Evolutionary conservation across 1,140 invertebrate species (phyloP).

Genomic region (Cotesia chilonis): DNA sequence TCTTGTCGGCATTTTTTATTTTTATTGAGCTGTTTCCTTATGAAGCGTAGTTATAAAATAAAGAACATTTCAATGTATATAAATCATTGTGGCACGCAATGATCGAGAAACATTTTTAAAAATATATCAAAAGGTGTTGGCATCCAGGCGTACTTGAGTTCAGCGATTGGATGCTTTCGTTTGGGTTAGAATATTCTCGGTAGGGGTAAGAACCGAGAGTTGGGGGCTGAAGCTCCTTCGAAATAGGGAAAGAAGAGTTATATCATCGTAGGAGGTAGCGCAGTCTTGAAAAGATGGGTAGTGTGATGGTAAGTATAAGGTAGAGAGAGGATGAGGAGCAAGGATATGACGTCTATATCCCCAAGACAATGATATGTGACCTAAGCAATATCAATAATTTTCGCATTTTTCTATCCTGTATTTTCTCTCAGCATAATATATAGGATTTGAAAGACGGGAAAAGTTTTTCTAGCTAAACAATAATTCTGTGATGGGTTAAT

Average conservation of each 20-base stretch:
- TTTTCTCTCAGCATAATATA: slow-evolving; percentile 32
- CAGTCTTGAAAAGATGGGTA: slow-evolving; percentile 27
- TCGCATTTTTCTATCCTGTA: slow-evolving; percentile 62
- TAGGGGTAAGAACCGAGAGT: background rate
- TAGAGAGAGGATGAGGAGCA: slow-evolving; percentile 37
- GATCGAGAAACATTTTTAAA: slow-evolving; percentile 67
- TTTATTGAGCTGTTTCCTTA: no score
- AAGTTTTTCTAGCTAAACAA: slow-evolving; percentile 3
- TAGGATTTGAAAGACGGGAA: background rate
- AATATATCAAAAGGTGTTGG: slow-evolving; percentile 65
- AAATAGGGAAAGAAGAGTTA: slow-evolving; percentile 30
- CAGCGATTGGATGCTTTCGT: slow-evolving; percentile 28
- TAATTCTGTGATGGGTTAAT: background rate
- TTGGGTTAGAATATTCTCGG: slow-evolving; percentile 9
- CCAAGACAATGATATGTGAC: slow-evolving; percentile 66
- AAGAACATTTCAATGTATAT: slow-evolving; percentile 42
- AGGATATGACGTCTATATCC: slow-evolving; percentile 60
- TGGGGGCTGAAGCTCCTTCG: background rate
- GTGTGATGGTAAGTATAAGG: background rate
- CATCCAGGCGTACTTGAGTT: slow-evolving; percentile 44
- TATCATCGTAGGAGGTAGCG: slow-evolving; percentile 25
- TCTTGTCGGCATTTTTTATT: no score
- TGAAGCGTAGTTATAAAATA: no score
- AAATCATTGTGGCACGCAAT: slow-evolving; percentile 66
- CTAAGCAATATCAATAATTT: slow-evolving; percentile 66